Conservation (phyloP, 2,113 vertebrate genomes). For the Lutjanus erythropterus region DNA sequence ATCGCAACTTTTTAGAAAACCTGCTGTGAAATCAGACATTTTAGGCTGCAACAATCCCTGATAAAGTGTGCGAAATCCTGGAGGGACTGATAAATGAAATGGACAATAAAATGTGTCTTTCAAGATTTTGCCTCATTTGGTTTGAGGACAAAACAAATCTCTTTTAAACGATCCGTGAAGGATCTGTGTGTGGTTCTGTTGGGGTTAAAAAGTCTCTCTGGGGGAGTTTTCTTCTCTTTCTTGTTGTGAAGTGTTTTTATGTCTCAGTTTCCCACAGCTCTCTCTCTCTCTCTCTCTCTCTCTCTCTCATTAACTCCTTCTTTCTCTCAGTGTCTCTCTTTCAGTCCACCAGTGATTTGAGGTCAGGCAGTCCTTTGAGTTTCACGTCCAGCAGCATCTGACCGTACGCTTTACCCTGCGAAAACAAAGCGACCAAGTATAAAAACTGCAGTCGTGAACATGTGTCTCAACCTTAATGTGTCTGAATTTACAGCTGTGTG, state of each 20-base stretch:
- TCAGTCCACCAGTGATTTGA: slow-evolving; percentile 89
- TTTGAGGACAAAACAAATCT: no score
- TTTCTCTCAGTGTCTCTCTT: background rate
- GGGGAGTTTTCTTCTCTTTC: background rate
- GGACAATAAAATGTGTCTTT: no score
- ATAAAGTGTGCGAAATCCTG: no score
- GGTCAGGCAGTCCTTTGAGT: slow-evolving; percentile 88
- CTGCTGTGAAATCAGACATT: no score
- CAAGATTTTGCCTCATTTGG: no score
- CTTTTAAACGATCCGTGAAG: no score
- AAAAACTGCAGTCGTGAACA: background rate
- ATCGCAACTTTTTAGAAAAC: no score
- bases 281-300: no score
- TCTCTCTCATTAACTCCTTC: background rate
- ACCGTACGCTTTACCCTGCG: slow-evolving; percentile 90
- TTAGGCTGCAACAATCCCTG: no score
- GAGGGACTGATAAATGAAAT: no score
- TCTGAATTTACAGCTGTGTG: background rate
- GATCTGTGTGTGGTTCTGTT: no score
- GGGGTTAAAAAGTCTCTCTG: background rate
- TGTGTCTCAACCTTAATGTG: background rate
- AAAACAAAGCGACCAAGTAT: background rate
- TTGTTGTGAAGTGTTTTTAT: no score
- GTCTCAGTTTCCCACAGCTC: background rate
- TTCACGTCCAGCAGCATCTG: slow-evolving; percentile 92